A percentile compares a stretch with the other conserved stretches of the same genome.
These are phyloP conservation scores for Limnephilus rhombicus DNA, from an alignment of 2,888 invertebrate species.

Conservation along the genomic window DNA sequence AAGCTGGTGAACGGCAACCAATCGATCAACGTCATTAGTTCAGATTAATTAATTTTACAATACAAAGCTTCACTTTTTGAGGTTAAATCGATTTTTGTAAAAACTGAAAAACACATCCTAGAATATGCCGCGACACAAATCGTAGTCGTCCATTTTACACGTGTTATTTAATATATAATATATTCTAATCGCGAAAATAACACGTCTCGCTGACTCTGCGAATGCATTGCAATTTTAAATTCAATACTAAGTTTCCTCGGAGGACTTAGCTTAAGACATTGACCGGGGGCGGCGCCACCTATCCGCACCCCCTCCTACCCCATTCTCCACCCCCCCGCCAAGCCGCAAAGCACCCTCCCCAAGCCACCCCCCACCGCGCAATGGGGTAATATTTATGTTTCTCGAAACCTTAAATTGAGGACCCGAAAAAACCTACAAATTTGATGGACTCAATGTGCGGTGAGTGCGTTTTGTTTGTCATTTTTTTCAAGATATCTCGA, in stretches of 20 bases:
- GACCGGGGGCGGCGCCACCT: conserved; percentile 28
- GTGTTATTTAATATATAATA: no score
- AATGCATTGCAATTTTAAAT: background rate
- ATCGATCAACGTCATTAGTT: no score
- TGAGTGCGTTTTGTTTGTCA: no score
- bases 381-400: background rate
- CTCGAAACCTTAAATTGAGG: background rate
- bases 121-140: no score
- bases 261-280: background rate
- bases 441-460: background rate
- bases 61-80: background rate
- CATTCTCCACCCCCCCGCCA: background rate
- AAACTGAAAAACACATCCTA: background rate
- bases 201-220: background rate
- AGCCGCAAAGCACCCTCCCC: background rate
- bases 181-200: background rate
- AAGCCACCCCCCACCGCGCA: background rate
- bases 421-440: background rate
- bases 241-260: background rate
- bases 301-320: background rate
- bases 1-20: no score
- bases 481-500: background rate
- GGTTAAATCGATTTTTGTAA: background rate
- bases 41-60: no score
- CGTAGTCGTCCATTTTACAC: background rate